Percentiles rank a stretch among this genome's conserved stretches.
These are phyloP conservation scores for Drosophila bifasciata DNA, from an alignment of 1,140 invertebrate species.

Conservation along the genomic window DNA sequence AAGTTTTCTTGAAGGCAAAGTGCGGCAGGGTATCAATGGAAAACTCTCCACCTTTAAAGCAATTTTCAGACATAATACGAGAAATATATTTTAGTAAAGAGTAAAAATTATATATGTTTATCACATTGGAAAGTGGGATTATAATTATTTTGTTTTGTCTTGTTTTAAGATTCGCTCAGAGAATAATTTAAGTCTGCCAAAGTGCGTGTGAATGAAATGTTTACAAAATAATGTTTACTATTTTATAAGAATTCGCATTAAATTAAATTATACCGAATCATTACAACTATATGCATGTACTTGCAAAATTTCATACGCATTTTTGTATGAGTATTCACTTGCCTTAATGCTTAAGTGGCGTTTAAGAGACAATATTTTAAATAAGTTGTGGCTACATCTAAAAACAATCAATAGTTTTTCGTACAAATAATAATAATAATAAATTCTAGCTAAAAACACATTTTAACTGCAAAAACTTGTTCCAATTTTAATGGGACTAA, in stretches of 20 bases:
- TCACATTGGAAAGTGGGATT: constrained; percentile 76
- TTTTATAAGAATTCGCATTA: constrained; percentile 61
- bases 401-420: constrained; percentile 75
- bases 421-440: constrained; percentile 74
- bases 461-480: constrained; percentile 71
- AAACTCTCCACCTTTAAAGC: constrained; percentile 56
- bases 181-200: constrained; percentile 57
- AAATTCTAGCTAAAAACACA: constrained; percentile 81
- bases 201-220: constrained; percentile 60
- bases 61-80: constrained; percentile 65
- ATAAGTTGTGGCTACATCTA: constrained; percentile 72
- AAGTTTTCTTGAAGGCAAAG: constrained; percentile 76
- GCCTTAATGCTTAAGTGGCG: constrained; percentile 36
- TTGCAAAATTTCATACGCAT: constrained; percentile 33
- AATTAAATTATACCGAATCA: constrained; percentile 60
- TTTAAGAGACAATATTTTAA: constrained; percentile 60
- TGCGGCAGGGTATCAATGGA: constrained; percentile 64
- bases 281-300: constrained; percentile 62
- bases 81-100: constrained; percentile 72
- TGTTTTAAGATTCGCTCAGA: constrained; percentile 39
- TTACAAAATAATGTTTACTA: constrained; percentile 62
- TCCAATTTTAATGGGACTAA: constrained; percentile 74
- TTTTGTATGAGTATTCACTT: constrained; percentile 9
- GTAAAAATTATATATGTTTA: constrained; percentile 74
- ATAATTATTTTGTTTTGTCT: constrained; percentile 58